These are phyloP conservation scores for Cryptotis parvus DNA, from an alignment of 2,113 vertebrate genomes.

Conservation along the genomic window DNA sequence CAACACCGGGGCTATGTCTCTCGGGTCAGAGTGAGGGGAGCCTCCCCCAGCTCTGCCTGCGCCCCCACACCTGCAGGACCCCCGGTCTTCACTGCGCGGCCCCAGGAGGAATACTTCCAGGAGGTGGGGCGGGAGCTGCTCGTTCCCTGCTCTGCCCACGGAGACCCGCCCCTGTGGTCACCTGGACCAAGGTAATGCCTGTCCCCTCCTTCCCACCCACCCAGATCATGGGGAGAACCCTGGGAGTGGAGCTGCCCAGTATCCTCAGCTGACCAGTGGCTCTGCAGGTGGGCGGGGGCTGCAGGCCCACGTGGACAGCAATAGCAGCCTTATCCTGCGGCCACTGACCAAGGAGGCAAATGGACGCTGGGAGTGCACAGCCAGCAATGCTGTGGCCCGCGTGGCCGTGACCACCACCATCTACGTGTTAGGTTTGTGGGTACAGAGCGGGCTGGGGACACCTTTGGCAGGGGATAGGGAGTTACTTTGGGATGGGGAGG, in stretches of 20 bases:
- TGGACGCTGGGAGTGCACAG: conserved; percentile 93
- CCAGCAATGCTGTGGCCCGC: conserved; percentile 92
- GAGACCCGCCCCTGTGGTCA: conserved; percentile 92
- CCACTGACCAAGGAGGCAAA: conserved; percentile 94
- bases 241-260: conserved; percentile 30
- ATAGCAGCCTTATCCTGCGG: conserved; percentile 92
- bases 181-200: conserved; percentile 93
- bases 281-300: conserved; percentile 88
- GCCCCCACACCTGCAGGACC: conserved; percentile 88
- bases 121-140: conserved; percentile 95
- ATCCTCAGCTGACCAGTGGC: conserved; percentile 64
- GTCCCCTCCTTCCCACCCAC: rapidly evolving
- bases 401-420: conserved; percentile 89
- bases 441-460: not conserved
- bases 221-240: no score
- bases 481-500: not conserved
- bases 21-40: no score
- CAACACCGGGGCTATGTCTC: not conserved
- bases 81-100: conserved; percentile 89
- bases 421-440: conserved; percentile 92
- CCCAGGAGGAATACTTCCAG: conserved; percentile 94
- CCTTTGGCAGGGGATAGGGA: not conserved
- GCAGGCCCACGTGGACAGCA: conserved; percentile 87
- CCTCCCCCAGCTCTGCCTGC: conserved; percentile 28
- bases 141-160: conserved; percentile 91